Percentiles rank a stretch among this genome's conserved stretches.
phyloP scores from a whole-genome alignment of 2,797 vertebrate genomes.

The Mycteria americana region DNA sequence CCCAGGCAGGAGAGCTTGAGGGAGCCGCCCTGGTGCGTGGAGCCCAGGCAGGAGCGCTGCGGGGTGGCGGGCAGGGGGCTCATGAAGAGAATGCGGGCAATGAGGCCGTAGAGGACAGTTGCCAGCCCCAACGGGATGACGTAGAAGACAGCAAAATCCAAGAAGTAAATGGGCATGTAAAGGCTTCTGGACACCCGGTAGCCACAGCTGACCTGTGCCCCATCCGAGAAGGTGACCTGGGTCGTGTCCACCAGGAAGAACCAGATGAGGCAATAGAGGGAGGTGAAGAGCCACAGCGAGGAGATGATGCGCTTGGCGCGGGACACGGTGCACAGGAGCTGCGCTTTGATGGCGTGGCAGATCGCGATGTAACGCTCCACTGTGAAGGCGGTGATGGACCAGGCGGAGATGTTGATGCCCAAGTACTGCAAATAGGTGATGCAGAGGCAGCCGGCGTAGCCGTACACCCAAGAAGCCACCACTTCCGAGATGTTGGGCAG shows the following conservation, averaged over 20 bases:
- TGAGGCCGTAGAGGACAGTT: conserved; percentile 82
- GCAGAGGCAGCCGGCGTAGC: conserved; percentile 84
- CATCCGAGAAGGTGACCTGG: conserved; percentile 80
- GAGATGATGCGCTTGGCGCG: conserved; percentile 86
- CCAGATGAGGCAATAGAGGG: conserved; percentile 88
- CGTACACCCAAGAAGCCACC: conserved; percentile 85
- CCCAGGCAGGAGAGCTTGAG: conserved; percentile 22
- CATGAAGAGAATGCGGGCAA: conserved; percentile 83
- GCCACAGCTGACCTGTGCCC: conserved; percentile 82
- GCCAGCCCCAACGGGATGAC: conserved; percentile 81
- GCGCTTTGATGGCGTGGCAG: conserved; percentile 86
- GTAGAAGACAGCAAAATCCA: conserved; percentile 88
- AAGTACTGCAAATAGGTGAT: conserved; percentile 91
- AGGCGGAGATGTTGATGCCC: conserved; percentile 88
- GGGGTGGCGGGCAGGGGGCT: conserved; percentile 76
- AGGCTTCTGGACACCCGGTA: conserved; percentile 86
- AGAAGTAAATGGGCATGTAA: conserved; percentile 89
- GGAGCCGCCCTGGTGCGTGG: conserved; percentile 72
- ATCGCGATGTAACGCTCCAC: conserved; percentile 89
- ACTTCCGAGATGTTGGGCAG: conserved; percentile 87
- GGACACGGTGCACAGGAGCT: conserved; percentile 86
- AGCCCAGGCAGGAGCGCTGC: conserved; percentile 67
- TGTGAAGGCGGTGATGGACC: conserved; percentile 88
- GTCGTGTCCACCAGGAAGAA: conserved; percentile 88
- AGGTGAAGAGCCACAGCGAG: conserved; percentile 85